Base-by-base conservation (phyloP, 2,797 vertebrate genomes). In the Acrocephalus scirpaceus region DNA sequence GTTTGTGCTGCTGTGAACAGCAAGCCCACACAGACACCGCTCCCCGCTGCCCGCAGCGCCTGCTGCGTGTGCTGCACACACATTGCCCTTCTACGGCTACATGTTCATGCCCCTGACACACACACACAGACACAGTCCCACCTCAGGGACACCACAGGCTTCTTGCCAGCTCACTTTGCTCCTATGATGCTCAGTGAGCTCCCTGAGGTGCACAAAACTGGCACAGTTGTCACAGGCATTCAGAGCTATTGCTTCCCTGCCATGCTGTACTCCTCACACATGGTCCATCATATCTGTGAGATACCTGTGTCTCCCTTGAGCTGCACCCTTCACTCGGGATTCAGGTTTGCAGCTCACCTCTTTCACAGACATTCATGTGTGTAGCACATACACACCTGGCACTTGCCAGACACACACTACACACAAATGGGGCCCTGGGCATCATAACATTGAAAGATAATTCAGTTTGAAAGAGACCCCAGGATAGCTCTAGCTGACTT, bases 121-220 rank as follows among this genome's bases (percentile, higher is more conserved):
- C 11, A 8, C 14, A 4, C 2, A 0, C 16, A 5, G 1, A 5
- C 21, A 9, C 1, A 0, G 48, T 72, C 22, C 25, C 51, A n/a
- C 22, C 2, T 4, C 60, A 18, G 4, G 2, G n/a, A 17, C 40
- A 8, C 40, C 4, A 6, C 56, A 16, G 48, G 38, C 44, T 62
- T 40, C 53, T 40, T 22, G 23, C 53, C 25, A 60, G 32, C 7
- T 3, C 3, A 2, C 29, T 36, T 34, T 1, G 4, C 21, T 11
- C 1, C 1, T 27, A 50, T 44, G 66, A 53, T 0, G 10, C 38
- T 29, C 4, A 1, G 69, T 0, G 1, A 71, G 80, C 54, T 95
- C 79, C 38, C 44, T 0, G 0, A 20, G 12, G 32, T 0, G 1
- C 3, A 4, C 25, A 12, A 22, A 85, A 26, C 60, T 1, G 34